Evolutionary conservation across 2,888 invertebrate genomes (phyloP), one percentile per base, ranked within the genome.

Genomic region (Blastobasis lacticolella): DNA sequence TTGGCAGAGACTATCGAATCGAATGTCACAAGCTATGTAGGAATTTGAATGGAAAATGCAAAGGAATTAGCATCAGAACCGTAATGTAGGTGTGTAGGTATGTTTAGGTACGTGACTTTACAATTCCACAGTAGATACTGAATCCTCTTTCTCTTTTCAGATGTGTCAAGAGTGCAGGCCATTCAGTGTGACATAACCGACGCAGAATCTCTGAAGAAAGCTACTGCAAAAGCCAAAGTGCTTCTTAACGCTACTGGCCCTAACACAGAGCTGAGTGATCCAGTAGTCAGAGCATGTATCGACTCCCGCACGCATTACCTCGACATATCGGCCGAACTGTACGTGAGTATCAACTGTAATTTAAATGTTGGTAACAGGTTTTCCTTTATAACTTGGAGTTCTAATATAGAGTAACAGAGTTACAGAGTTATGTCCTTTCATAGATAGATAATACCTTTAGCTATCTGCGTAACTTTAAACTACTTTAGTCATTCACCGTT

Each of bases 261-360:
- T 0, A 71, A 67, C 54, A 60, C 66, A 1, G 23, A 61, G 7
- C 56, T 72, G 6, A 71, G 79, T 45, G 71, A 66, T 37, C 61
- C 63, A 0, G 67, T 80, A 5, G 70, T 80, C 3, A 65, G 67
- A 53, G 67, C 73, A 9, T 80, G 80, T 47, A 64, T 80, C 10
- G 60, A 67, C 47, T 62, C 67, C 7, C 61, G 60, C 36, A 78
- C 79, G 1, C 73, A 79, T 54, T 80, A 78, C 46, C 60, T 79
- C 37, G 80, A 80, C 51, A 74, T 80, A 54, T 76, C 79, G 0
- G 77, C 76, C 3, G 80, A 81, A 62, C 56, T 74, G 10, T 67
- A 71, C 56, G 80, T 80, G 60, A 74, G 75, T 64, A 7, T 8
- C 23, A 23, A 23, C 3, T 23, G 3, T 23, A 1, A 23, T 23